Evolutionary conservation across 2,888 invertebrate species (phyloP).

Genomic region (Rutpela maculata): DNA sequence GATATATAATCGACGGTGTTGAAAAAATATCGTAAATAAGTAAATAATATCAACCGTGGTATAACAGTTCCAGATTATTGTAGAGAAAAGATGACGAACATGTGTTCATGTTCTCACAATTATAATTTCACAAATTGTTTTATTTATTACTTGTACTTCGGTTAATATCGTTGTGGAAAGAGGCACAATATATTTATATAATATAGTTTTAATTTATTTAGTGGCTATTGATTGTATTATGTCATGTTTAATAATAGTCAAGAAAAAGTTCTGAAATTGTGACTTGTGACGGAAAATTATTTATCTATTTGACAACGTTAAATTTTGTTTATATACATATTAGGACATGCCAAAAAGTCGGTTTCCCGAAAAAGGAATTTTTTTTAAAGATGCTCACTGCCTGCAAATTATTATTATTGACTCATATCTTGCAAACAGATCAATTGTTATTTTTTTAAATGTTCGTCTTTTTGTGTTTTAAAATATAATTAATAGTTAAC

Average conservation of each 20-base stretch:
- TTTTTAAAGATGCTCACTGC: too few relatives aligned
- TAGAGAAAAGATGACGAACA: constrained; percentile 7
- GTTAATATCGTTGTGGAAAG: neutral
- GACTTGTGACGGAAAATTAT: too few relatives aligned
- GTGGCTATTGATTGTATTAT: neutral
- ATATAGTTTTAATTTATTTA: neutral
- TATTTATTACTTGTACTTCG: constrained; percentile 13
- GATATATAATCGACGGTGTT: neutral
- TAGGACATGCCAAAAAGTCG: too few relatives aligned
- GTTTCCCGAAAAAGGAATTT: too few relatives aligned
- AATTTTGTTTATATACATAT: too few relatives aligned
- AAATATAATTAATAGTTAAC: too few relatives aligned
- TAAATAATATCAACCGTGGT: neutral
- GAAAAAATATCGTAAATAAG: neutral
- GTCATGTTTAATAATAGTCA: neutral
- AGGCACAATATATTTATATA: neutral
- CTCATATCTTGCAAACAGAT: too few relatives aligned
- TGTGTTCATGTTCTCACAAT: constrained; percentile 23
- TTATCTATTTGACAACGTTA: too few relatives aligned
- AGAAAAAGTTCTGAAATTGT: too few relatives aligned
- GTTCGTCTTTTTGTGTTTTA: too few relatives aligned
- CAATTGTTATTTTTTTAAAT: too few relatives aligned
- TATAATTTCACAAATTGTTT: constrained; percentile 19
- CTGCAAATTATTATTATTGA: too few relatives aligned
- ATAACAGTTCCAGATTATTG: constrained; percentile 5